Percentiles rank a stretch among this genome's conserved stretches.
Conservation (phyloP, 2,113 vertebrate species). For the Esox niger region DNA sequence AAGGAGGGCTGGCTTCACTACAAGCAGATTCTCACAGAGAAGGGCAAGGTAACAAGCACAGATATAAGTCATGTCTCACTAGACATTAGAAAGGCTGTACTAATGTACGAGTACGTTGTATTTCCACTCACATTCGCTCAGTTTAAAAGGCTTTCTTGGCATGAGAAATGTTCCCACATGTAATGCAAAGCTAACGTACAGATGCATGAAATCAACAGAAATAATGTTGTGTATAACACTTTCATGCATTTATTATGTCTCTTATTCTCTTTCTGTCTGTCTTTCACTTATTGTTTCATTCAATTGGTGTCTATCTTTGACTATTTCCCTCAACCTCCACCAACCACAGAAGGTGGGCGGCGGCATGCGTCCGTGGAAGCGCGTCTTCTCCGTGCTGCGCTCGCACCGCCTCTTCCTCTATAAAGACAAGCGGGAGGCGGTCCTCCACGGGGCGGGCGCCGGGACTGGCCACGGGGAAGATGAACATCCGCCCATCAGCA, state of each 20-base stretch:
- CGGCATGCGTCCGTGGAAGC: slow-evolving; percentile 93
- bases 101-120: no score
- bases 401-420: slow-evolving; percentile 87
- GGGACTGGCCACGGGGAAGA: slow-evolving; percentile 76
- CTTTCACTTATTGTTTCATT: background rate
- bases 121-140: no score
- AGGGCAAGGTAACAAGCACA: slow-evolving; percentile 92
- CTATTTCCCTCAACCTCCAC: background rate
- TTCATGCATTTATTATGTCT: background rate
- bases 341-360: slow-evolving; percentile 83
- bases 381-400: slow-evolving; percentile 86
- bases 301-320: no score
- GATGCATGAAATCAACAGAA: no score
- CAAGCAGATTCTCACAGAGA: slow-evolving; percentile 96
- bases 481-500: slow-evolving; percentile 89
- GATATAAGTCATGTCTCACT: no score
- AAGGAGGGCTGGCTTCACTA: slow-evolving; percentile 95
- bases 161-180: no score
- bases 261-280: background rate
- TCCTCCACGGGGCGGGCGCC: slow-evolving; percentile 66
- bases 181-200: no score
- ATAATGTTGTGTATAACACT: no score
- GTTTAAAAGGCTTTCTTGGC: no score
- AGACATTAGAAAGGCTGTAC: no score
- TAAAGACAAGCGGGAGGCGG: slow-evolving; percentile 93